phyloP scores from a whole-genome alignment of 2,888 invertebrate species.

The Apamea anceps region DNA sequence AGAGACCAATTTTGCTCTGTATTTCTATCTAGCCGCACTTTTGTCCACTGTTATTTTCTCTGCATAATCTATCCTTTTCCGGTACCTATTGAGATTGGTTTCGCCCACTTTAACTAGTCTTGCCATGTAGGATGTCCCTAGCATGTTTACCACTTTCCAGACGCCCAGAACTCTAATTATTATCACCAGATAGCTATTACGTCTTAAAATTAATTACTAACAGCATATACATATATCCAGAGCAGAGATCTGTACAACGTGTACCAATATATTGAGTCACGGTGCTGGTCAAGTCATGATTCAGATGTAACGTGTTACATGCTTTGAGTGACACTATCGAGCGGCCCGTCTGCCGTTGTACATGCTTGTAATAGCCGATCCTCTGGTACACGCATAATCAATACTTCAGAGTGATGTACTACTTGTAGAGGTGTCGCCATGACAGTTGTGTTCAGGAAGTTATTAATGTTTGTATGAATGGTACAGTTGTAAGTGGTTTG shows the following conservation, averaged over 20 bases:
- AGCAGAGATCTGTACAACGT: constrained; percentile 48
- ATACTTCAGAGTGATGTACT: constrained; percentile 32
- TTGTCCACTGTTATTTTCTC: constrained; percentile 6
- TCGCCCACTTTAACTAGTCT: constrained; percentile 6
- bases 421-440: constrained; percentile 45
- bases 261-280: constrained; percentile 70
- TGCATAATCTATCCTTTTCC: constrained; percentile 11
- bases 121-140: neutral
- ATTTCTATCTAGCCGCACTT: constrained; percentile 19
- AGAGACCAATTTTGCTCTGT: constrained; percentile 34
- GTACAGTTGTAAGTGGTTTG: neutral
- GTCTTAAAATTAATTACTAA: constrained; percentile 34
- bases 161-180: constrained; percentile 5
- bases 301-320: constrained; percentile 66
- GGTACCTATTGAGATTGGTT: constrained; percentile 4
- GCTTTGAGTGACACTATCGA: constrained; percentile 75
- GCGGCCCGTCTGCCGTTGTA: constrained; percentile 58
- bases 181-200: neutral
- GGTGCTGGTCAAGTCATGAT: constrained; percentile 69
- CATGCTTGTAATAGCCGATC: constrained; percentile 56
- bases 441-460: constrained; percentile 33
- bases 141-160: neutral
- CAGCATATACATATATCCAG: constrained; percentile 8
- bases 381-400: constrained; percentile 52
- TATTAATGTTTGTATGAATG: constrained; percentile 15